Evolutionary conservation across 92 coral and sea anemone species (phyloP), one percentile per base, ranked within the genome.

Genomic region (Phenganax subtilis): DNA sequence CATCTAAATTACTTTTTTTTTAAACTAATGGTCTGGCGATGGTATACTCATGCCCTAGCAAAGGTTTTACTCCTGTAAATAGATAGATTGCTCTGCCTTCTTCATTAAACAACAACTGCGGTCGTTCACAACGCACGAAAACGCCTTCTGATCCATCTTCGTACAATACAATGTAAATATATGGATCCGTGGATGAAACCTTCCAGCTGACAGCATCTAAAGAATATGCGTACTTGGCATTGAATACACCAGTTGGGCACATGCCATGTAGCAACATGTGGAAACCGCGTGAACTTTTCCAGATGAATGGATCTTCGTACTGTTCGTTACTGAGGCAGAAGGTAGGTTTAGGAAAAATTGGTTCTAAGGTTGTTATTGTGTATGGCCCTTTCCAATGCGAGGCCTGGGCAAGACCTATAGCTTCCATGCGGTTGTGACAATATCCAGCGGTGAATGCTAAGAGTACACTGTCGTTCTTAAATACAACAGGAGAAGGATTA

Each of bases 221-320:
- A 29, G 80, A 75, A 31, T 75, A 75, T 75, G 80, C 80, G 80
- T 75, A 75, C 80, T 75, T 75, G 80, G 80, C 54, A 62, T 75
- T 75, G 55, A 75, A 75, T 57, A 75, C 9, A 28, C 80, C 80
- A 1, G 80, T 75, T 17, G 80, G 80, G 54, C 80, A 75, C 80
- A 75, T 75, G 30, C 80, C 80, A 57, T 54, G 80, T 8, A 75
- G 15, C 80, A 75, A 75, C 6, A 75, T 55, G 20, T 75, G 80
- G 47, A 54, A 75, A n/a, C 80, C 80, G 7, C 62, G 80, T 9
- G 80, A 54, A 10, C 63, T 75, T 17, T 14, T 52, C 80, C 80
- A 75, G 10, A 75, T 61, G 62, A 75, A 75, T 57, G 80, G 80
- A 29, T 75, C 80, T 15, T 75, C 80, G 62, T 75, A 75, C 47